Evolutionary conservation across 2,797 vertebrate species (phyloP).

Genomic region (Rhynchotus rufescens): DNA sequence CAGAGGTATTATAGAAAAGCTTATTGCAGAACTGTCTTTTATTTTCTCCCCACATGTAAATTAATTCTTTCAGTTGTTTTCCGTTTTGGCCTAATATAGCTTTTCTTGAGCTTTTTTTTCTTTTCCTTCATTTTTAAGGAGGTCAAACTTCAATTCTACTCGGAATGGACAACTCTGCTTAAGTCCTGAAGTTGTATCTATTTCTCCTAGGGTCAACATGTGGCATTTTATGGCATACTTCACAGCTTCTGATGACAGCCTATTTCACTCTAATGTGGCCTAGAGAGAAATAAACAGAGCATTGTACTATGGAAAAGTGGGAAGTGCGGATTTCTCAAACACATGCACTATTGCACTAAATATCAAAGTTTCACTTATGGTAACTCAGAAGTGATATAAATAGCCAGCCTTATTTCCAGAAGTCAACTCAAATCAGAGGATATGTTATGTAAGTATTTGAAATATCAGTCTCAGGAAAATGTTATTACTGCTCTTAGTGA

Average conservation of each 20-base stretch:
- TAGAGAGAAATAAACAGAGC: conserved; percentile 19
- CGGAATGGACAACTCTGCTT: background rate
- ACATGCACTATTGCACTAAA: background rate
- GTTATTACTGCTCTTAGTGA: background rate
- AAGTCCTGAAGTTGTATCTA: background rate
- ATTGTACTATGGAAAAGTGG: background rate
- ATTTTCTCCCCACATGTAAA: background rate
- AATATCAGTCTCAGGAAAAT: background rate
- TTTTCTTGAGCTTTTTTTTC: background rate
- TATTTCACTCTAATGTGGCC: conserved; percentile 31
- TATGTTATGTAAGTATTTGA: background rate
- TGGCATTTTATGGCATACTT: conserved; percentile 44
- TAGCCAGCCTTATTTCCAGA: background rate
- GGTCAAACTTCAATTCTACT: background rate
- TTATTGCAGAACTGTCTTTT: background rate
- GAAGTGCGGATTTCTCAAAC: conserved; percentile 13
- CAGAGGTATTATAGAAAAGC: background rate
- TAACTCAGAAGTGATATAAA: background rate
- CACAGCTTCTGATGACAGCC: background rate
- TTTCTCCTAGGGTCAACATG: background rate
- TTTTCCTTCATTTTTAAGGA: background rate
- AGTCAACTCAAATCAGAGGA: background rate
- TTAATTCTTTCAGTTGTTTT: background rate
- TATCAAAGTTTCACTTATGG: background rate
- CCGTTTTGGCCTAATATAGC: background rate